Percentiles rank a stretch among this genome's conserved stretches.
Conservation (phyloP, 2,113 vertebrate species). For the Campylorhamphus procurvoides region DNA sequence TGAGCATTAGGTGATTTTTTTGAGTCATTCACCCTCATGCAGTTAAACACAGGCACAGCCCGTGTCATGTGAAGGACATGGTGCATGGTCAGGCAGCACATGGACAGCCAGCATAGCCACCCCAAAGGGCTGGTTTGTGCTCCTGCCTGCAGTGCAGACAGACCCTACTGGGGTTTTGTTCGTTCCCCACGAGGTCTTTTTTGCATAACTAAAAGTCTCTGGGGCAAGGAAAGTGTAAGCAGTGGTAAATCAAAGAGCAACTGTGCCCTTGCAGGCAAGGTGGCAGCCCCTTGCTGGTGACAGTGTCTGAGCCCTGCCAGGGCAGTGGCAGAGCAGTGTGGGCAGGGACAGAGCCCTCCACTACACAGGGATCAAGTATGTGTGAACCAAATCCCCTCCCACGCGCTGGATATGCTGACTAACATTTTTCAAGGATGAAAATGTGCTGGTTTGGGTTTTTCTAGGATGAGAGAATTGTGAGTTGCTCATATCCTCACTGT, state of each 20-base stretch:
- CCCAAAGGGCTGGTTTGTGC: not conserved
- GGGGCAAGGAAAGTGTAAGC: not conserved
- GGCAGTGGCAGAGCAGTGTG: not conserved
- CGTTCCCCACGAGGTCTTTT: not conserved
- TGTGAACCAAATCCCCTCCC: not conserved
- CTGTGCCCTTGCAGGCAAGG: not conserved
- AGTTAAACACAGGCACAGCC: not conserved
- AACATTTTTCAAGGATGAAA: not conserved
- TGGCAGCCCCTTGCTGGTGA: too few species aligned
- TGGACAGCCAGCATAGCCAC: not conserved
- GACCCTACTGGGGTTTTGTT: not conserved
- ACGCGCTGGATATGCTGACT: rapidly evolving
- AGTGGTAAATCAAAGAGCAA: not conserved
- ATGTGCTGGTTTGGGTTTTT: not conserved
- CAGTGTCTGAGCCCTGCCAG: not conserved
- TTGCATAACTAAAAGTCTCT: not conserved
- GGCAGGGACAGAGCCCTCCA: not conserved
- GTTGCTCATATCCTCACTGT: not conserved
- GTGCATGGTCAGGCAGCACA: not conserved
- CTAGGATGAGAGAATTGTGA: not conserved
- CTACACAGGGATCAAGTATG: rapidly evolving
- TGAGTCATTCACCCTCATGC: rapidly evolving
- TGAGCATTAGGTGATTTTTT: not conserved
- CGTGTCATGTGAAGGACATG: not conserved
- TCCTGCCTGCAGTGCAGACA: not conserved